Evolutionary conservation across 2,113 vertebrate species (phyloP).

Genomic region (Formicarius rufipectus): DNA sequence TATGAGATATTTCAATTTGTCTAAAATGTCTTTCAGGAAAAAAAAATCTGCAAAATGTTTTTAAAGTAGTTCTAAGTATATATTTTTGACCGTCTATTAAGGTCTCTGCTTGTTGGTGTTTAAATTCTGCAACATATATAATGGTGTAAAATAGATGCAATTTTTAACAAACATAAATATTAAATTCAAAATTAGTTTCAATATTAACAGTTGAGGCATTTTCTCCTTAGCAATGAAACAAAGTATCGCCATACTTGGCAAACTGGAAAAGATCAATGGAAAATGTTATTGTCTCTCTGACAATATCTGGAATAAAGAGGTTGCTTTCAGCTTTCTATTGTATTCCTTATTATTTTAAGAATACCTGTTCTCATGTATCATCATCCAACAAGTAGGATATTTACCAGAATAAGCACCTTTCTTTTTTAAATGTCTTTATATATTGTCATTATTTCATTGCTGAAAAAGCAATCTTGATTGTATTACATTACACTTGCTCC

Average conservation of each 20-base stretch:
- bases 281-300: constrained; percentile 1
- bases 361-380: neutral
- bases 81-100: neutral
- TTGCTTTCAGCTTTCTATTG: neutral
- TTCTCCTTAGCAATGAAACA: neutral
- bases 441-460: neutral
- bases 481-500: neutral
- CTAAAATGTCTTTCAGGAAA: neutral
- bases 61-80: neutral
- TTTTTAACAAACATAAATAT: neutral
- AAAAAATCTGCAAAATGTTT: neutral
- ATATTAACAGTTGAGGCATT: neutral
- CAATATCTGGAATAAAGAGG: neutral
- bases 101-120: neutral
- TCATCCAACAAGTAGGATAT: constrained; percentile 10
- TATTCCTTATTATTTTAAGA: constrained; percentile 23
- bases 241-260: neutral
- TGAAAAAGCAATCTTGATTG: neutral
- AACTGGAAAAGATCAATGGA: constrained; percentile 11
- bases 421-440: neutral
- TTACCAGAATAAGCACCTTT: neutral
- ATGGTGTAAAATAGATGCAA: neutral
- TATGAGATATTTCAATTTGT: neutral
- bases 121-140: neutral
- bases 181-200: neutral